phyloP scores from a whole-genome alignment of 2,113 vertebrate genomes.

The Hippoglossus stenolepis region DNA sequence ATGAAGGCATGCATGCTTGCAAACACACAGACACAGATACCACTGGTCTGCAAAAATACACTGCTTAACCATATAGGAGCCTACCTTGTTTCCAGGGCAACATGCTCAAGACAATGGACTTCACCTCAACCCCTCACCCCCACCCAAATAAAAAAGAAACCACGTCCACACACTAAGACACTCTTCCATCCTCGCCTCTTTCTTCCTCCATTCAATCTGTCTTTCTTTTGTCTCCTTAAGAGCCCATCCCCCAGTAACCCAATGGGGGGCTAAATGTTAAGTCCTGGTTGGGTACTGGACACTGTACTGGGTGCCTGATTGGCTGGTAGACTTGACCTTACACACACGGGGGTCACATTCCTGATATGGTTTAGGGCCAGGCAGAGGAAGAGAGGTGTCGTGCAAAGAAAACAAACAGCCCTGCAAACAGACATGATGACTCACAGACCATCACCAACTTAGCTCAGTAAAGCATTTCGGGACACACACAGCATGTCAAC shows the following conservation, averaged over 20 bases:
- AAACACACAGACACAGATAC: constrained; percentile 24
- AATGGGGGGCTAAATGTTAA: constrained; percentile 26
- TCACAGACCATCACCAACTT: constrained; percentile 47
- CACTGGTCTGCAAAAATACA: constrained; percentile 63
- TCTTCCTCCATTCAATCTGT: constrained; percentile 37
- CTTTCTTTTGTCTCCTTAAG: constrained; percentile 56
- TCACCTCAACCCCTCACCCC: constrained; percentile 29
- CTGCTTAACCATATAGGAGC: constrained; percentile 57
- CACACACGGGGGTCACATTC: constrained; percentile 56
- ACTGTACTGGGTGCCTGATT: constrained; percentile 65
- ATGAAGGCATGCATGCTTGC: constrained; percentile 11
- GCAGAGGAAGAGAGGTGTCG: constrained; percentile 46
- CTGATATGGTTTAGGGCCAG: constrained; percentile 43
- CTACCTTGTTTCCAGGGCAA: constrained; percentile 79
- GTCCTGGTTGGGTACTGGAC: constrained; percentile 72
- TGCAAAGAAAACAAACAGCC: constrained; percentile 65
- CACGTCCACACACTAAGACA: constrained; percentile 30
- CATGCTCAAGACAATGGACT: constrained; percentile 70
- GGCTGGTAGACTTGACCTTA: constrained; percentile 60
- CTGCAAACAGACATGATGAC: constrained; percentile 49
- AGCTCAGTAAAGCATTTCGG: not conserved
- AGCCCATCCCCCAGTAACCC: constrained; percentile 54
- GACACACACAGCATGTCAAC: constrained; percentile 15
- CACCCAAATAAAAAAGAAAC: constrained; percentile 39
- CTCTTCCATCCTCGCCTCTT: constrained; percentile 42